Base-by-base conservation (phyloP, 2,888 invertebrate species). In the Phragmatobia fuliginosa region DNA sequence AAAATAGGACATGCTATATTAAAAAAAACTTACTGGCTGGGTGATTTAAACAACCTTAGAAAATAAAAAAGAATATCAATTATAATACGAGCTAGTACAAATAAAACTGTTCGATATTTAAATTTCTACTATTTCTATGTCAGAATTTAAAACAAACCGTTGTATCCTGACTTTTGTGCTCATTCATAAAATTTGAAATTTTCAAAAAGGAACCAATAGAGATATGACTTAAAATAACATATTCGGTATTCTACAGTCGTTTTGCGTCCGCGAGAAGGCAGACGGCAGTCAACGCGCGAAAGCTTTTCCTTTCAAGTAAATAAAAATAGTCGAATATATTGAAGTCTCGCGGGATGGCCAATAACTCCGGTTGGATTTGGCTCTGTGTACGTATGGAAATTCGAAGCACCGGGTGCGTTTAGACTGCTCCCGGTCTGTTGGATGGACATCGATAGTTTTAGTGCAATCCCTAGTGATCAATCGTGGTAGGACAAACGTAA, bases 321-420 rank as follows among this genome's bases (percentile, higher is more conserved):
- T 92, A 91, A 92, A 93, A 91, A 91, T 93, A 92, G 88, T 88
- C 86, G 91, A 91, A 92, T 92, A 93, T 93, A 92, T 91, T 89
- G 90, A 88, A 88, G 85, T 86, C 94, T 87, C 92, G 77, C 83
- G 93, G 92, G 94, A 93, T 87, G 90, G 90, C 91, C 94, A 92
- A 93, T 93, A 93, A 90, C 90, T 92, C 89, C 79, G 83, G 83
- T 85, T 83, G 90, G 91, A 91, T 92, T 91, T 89, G 85, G 87
- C 83, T 88, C 86, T 88, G 88, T 90, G 89, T 91, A 90, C 90
- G 87, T 92, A 92, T 91, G 91, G 90, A 90, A 92, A 93, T 93
- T 83, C 80, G 76, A 77, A 83, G 78, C 81, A 81, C 83, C 83
- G 83, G 82, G 74, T 87, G 87, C 85, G 84, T 87, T 86, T 84